Percentiles rank a stretch among this genome's conserved stretches.
Evolutionary conservation across 2,888 invertebrate genomes (phyloP).

Genomic region (Lacanobia wlatinum): DNA sequence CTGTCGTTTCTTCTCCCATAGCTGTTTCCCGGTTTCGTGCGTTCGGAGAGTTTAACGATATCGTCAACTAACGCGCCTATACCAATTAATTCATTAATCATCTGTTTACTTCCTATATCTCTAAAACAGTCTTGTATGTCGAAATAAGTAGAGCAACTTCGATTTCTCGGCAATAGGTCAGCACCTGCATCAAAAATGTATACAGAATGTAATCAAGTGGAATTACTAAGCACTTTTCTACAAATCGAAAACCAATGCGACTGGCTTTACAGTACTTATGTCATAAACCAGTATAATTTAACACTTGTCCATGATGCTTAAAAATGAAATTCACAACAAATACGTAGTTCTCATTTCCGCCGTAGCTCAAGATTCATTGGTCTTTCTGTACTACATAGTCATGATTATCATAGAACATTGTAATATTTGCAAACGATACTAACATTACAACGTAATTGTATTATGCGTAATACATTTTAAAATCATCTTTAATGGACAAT

Average conservation of each 20-base stretch:
- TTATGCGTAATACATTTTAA: conserved; percentile 35
- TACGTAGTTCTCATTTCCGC: not conserved
- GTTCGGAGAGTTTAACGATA: not conserved
- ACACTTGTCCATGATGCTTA: not conserved
- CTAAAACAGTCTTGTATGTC: not conserved
- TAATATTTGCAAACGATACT: conserved; percentile 31
- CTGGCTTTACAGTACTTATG: not conserved
- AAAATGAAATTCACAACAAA: not conserved
- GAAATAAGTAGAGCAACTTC: not conserved
- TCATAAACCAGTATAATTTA: conserved; percentile 9
- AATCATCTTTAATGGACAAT: conserved; percentile 37
- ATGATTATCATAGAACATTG: conserved; percentile 41
- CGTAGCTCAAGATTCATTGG: conserved; percentile 20
- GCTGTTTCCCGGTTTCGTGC: not conserved
- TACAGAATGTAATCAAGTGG: conserved; percentile 14
- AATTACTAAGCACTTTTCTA: conserved; percentile 50
- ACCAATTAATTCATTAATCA: not conserved
- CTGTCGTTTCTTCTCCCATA: not conserved
- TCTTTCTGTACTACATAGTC: conserved; percentile 1
- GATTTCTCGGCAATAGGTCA: conserved; percentile 4
- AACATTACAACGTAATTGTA: conserved; percentile 32
- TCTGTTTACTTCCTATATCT: not conserved
- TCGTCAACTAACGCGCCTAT: not conserved
- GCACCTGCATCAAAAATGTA: not conserved
- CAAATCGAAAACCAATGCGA: conserved; percentile 22